Evolutionary conservation across 2,113 vertebrate species (phyloP), one percentile per base, ranked within the genome.

Genomic region (Shinisaurus crocodilurus): DNA sequence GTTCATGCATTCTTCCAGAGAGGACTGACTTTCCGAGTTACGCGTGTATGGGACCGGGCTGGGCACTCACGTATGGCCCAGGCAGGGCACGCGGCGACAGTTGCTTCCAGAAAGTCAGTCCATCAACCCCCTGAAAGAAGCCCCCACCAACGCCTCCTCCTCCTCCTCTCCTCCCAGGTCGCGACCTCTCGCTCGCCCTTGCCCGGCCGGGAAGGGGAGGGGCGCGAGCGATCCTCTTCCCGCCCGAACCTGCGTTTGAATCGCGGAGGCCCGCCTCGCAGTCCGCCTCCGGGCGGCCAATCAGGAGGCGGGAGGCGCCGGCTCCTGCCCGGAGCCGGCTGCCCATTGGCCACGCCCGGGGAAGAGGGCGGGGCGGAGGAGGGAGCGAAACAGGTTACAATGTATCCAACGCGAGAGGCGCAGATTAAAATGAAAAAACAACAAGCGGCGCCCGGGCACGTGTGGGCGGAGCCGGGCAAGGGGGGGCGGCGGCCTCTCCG

Each of bases 181-280:
- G 65, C 48, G 87, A 81, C 65, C 77, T 23, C 65, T 63, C 6
- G 20, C 65, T 85, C 32, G 83, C 3, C 60, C 23, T 34, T 6
- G 27, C 50, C 16, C 23, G 50, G 10, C 65, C 23, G 48, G 75
- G 23, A 70, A 6, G 3, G 23, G 29, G 32, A 48, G 72, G 87
- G 2, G 77, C 29, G 48, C 34, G 9, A 2, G 23, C 50, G 5
- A 63, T 50, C 84, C 84, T 91, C 77, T 79, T 80, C 90, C 90
- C 93, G 90, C 92, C 90, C 85, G 80, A 76, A 75, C 20, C n/a
- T 0, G 37, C 81, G 86, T 93, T 93, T 92, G 92, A 94, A 94
- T 91, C 82, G 27, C 29, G 10, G 34, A 50, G 83, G n/a, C 67
- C 87, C 91, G 87, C 91, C 75, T 48, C n/a, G 76, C 57, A 6